A percentile compares a stretch with the other conserved stretches of the same genome.
These are phyloP conservation scores for Lanistes nyassanus DNA, from an alignment of 1,140 invertebrate species.

Conservation along the genomic window DNA sequence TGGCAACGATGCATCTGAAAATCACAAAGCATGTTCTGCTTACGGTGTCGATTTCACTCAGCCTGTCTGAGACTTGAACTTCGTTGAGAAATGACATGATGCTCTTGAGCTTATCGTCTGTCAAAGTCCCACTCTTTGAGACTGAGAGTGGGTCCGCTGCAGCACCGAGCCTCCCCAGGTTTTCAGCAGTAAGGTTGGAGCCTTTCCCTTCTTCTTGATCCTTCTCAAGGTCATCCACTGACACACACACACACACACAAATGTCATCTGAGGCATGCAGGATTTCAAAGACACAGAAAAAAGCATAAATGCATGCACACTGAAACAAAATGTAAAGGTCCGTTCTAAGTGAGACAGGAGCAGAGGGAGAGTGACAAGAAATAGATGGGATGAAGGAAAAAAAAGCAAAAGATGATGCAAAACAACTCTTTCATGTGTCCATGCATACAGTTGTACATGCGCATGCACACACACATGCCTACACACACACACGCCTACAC, in stretches of 20 bases:
- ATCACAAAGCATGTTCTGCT: background rate
- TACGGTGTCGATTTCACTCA: constrained; percentile 63
- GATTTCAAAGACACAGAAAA: no score
- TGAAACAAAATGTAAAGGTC: no score
- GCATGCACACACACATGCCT: background rate
- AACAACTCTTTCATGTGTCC: background rate
- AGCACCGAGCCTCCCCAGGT: constrained; percentile 51
- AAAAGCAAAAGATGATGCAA: no score
- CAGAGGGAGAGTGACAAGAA: no score
- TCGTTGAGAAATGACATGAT: constrained; percentile 66
- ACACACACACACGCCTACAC: background rate
- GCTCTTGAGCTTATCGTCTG: constrained; percentile 63
- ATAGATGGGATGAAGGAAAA: no score
- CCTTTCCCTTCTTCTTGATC: constrained; percentile 37
- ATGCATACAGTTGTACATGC: background rate
- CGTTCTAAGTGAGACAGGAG: no score
- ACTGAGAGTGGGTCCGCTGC: constrained; percentile 36
- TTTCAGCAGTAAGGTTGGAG: constrained; percentile 55
- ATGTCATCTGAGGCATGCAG: background rate
- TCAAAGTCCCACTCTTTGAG: constrained; percentile 49
- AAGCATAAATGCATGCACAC: no score
- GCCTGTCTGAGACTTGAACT: constrained; percentile 61
- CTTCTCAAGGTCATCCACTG: constrained; percentile 61
- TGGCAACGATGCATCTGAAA: no score
- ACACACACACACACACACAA: no score